Percentiles rank a stretch among this genome's conserved stretches.
phyloP scores from a whole-genome alignment of 1,140 invertebrate genomes.

The Steinernema khuongi region DNA sequence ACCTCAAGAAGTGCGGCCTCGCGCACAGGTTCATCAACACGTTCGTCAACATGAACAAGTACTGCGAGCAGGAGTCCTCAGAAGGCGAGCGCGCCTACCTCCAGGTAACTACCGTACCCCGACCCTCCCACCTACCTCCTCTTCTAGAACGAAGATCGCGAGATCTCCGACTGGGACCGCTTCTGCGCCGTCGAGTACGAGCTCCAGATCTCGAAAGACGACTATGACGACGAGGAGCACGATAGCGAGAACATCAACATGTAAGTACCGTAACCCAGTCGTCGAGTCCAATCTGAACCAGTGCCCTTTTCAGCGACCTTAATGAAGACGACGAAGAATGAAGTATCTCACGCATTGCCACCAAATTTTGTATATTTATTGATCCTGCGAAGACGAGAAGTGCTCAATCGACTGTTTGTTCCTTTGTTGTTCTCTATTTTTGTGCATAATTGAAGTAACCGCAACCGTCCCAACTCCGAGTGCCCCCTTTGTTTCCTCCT shows the following conservation, averaged over 20 bases:
- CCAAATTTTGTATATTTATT: conserved; percentile 4
- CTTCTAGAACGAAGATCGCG: conserved; percentile 59
- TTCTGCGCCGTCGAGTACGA: conserved; percentile 80
- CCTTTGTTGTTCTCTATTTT: not conserved
- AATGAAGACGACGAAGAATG: conserved; percentile 13
- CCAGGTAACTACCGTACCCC: conserved; percentile 61
- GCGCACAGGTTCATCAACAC: conserved; percentile 86
- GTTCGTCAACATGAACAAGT: conserved; percentile 98
- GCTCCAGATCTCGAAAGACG: conserved; percentile 44
- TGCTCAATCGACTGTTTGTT: conserved; percentile 15
- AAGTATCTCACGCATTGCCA: not conserved
- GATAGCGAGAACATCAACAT: conserved; percentile 14
- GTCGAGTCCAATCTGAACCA: not conserved
- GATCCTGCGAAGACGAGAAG: not conserved
- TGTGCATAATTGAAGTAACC: not conserved
- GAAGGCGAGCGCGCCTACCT: conserved; percentile 88
- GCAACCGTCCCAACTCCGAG: not conserved
- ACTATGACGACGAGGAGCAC: conserved; percentile 27
- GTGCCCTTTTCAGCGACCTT: not conserved
- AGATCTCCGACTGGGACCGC: conserved; percentile 94
- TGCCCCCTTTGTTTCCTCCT: not conserved
- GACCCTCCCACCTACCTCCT: conserved; percentile 15
- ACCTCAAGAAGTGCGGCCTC: conserved; percentile 87
- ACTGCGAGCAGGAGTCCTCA: conserved; percentile 93
- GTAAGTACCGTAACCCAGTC: not conserved